Base-by-base conservation (phyloP, 1,140 invertebrate species). In the Fragariocoptes setiger region DNA sequence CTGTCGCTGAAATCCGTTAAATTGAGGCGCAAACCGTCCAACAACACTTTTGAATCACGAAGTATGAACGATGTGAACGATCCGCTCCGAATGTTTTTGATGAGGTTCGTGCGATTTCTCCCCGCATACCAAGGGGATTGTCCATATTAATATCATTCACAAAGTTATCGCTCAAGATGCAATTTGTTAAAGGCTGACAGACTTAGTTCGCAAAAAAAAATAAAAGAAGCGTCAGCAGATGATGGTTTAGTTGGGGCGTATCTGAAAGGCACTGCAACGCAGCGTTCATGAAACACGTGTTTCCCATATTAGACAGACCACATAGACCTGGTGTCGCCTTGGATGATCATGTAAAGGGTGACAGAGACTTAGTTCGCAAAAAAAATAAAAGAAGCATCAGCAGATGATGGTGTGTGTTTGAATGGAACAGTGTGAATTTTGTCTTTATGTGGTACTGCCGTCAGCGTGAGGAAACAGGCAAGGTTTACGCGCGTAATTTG, bases 261-360 rank as follows among this genome's bases (percentile, higher is more conserved):
- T 65, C 66, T 35, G 57, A 60, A 44, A 65, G 49, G 46, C 64
- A 66, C 51, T 63, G 57, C 19, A 65, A 43, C 21, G 66, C 63
- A 45, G 61, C 60, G 50, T 67, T 67, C 65, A 67, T 70, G 49
- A 71, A 70, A 49, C 68, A 70, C 2, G 67, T 69, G 51, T 70
- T 69, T 19, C 67, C 67, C 19, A 70, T 52, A 51, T 70, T 70
- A 40, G 54, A 54, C 13, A 67, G 51, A 3, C 65, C 65, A 56
- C 63, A 66, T 14, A 65, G 48, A 22, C 65, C 65, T 15, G 62
- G 61, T 19, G 35, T 38, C n/a, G 8, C 16, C 17, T 38, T 43
- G 14, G 44, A 46, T 14, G 44, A 47, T 17, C 46, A 35, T 4
- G 45, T 46, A n/a, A n/a, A n/a, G n/a, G n/a, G n/a, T n/a, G n/a